These are phyloP conservation scores for Dendropsophus ebraccatus DNA, from an alignment of 2,113 vertebrate genomes.

Conservation along the genomic window DNA sequence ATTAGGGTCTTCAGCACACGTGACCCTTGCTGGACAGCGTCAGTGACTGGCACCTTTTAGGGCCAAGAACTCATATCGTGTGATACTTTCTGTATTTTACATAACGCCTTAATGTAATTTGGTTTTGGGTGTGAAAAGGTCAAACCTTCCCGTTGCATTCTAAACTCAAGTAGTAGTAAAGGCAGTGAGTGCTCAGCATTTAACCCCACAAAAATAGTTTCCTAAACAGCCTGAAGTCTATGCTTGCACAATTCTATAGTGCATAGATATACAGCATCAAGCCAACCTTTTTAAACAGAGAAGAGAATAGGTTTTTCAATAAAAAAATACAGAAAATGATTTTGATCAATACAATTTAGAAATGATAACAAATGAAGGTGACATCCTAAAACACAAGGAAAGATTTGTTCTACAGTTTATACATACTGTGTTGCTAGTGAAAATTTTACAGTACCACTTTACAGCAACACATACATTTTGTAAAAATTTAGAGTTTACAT, in stretches of 20 bases:
- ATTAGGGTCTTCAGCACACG: background rate
- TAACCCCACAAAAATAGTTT: background rate
- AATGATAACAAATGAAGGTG: constrained; percentile 20
- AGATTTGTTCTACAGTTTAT: background rate
- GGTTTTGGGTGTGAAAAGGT: too few species aligned
- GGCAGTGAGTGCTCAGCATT: background rate
- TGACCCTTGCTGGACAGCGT: background rate
- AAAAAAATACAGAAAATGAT: background rate
- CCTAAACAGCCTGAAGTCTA: background rate
- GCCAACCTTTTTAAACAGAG: background rate
- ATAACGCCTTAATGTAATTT: too few species aligned
- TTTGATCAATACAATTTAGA: background rate
- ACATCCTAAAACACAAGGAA: background rate
- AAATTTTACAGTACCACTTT: background rate
- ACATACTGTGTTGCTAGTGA: background rate
- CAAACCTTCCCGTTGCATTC: background rate
- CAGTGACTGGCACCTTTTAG: background rate
- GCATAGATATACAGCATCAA: background rate
- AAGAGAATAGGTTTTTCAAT: background rate
- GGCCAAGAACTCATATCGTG: background rate
- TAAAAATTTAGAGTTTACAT: background rate
- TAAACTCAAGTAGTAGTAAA: background rate
- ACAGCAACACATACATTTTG: background rate
- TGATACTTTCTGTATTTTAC: background rate
- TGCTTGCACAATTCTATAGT: background rate